Evolutionary conservation across 2,797 vertebrate genomes (phyloP), one percentile per base, ranked within the genome.

Genomic region (Galagoides demidoff): DNA sequence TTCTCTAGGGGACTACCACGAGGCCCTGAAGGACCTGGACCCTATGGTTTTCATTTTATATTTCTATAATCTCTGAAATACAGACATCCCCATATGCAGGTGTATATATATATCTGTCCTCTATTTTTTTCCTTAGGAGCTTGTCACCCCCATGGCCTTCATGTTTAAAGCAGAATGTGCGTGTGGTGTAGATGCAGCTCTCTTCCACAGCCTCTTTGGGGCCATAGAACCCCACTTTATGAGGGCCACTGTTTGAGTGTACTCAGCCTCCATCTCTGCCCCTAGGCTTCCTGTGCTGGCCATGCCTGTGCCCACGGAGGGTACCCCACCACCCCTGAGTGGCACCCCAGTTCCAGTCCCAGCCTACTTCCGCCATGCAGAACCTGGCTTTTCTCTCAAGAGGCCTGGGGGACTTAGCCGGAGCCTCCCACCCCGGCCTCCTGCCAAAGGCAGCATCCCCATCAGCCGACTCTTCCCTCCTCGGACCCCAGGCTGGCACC

Each of bases 371-470:
- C 98, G 97, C 78, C 98, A 99, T 0, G 99, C 99, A 16, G 99
- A 99, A 96, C 98, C 99, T 96, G 99, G 99, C 64, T 99, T 99
- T 97, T 99, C 99, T 45, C 98, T 99, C 17, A 99, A 99, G 97
- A 99, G 98, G 97, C 98, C 99, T 0, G 97, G 97, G 5, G 95
- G 97, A 16, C 98, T 98, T 27, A 99, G 98, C 22, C 97, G 95
- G 79, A 99, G 98, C 68, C 97, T 99, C 55, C 99, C 99, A 0
- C 99, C 99, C 0, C 98, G 99, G 34, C 99, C 99, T 0, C 99
- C 99, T 0, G 99, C 98, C 49, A 99, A 99, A 95, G 99, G 98
- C 90, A 98, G 98, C 12, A 97, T 98, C 1, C 97, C 99, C 0
- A 13, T 99, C 95, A 99, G 99, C 96, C 98, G 99, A 12, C 95